Evolutionary conservation across 2,888 invertebrate genomes (phyloP).

Genomic region (Lochmaea crataegi): DNA sequence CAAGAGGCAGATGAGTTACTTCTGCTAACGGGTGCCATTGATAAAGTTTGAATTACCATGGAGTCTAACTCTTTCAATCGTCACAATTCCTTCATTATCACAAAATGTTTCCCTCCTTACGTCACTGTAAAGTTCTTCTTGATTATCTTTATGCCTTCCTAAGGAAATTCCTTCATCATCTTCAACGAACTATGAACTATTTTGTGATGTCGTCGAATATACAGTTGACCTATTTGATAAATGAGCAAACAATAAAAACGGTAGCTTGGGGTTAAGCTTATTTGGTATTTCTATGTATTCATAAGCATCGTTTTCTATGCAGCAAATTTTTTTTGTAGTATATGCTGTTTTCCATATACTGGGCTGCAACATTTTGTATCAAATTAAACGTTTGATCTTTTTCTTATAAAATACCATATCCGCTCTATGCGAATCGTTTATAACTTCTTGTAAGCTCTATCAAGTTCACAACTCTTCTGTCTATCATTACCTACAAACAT

Average conservation of each 20-base stretch:
- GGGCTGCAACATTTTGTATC: constrained; percentile 17
- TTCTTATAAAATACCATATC: constrained; percentile 44
- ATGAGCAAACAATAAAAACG: constrained; percentile 26
- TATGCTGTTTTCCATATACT: background rate
- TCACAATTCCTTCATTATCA: constrained; percentile 50
- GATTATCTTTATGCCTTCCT: constrained; percentile 19
- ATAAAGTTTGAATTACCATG: constrained; percentile 20
- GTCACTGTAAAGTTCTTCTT: constrained; percentile 35
- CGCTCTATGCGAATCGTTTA: constrained; percentile 37
- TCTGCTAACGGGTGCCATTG: constrained; percentile 23
- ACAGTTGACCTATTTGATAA: constrained; percentile 49
- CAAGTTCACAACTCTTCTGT: constrained; percentile 41
- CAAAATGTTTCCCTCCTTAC: constrained; percentile 49
- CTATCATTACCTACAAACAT: constrained; percentile 44
- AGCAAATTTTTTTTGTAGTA: background rate
- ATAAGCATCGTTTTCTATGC: background rate
- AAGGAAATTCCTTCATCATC: constrained; percentile 42
- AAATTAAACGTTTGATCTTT: constrained; percentile 29
- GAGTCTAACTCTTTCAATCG: constrained; percentile 49
- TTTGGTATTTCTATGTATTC: constrained; percentile 9
- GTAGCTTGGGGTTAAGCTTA: constrained; percentile 14
- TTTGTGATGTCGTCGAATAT: constrained; percentile 49
- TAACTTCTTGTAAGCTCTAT: constrained; percentile 27
- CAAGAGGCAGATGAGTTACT: constrained; percentile 32
- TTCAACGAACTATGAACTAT: constrained; percentile 38